Evolutionary conservation across 2,113 vertebrate genomes (phyloP), one percentile per base, ranked within the genome.

Genomic region (zebrafish (Danio rerio)): DNA sequence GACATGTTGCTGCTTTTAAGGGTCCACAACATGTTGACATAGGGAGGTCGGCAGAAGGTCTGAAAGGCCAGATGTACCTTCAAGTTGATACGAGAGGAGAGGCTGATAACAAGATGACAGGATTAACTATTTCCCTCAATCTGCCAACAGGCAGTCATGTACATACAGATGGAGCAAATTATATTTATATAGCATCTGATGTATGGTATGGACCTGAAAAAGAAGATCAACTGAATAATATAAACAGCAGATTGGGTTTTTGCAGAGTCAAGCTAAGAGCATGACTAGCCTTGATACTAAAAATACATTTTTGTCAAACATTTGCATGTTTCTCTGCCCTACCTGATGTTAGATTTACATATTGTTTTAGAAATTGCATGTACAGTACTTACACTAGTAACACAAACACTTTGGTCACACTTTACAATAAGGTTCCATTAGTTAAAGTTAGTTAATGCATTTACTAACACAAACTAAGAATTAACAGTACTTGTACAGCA

Each of bases 1-100:
- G 53, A 78, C 53, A 66, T 81, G 65, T 16, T 76, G 52, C 9
- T 18, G 80, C 70, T 65, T 65, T 66, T 82, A 55, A 76, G 31
- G 21, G 53, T 62, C 53, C 43, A 11, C 10, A 12, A 7, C 42
- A 71, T 70, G 66, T 81, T 71, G 40, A 80, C 50, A 70, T 43
- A 70, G 50, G 42, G 18, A 70, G 65, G 50, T 70, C 66, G 49
- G 52, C 52, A 47, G 49, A 31, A 40, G 75, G 75, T 78, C 21
- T 31, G 59, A 65, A 52, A 31, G 49, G 81, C 40, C 71, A 73
- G 49, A 73, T 55, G 74, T 78, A 78, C 16, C 18, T 77, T 76
- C 12, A 47, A 77, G 74, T 62, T 77, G 42, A 77, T 47, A 77
- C 2, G 49, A 31, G 31, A 31, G 6, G 53, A 45, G 40, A 3